phyloP scores from a whole-genome alignment of 2,888 invertebrate species.

The Thelaira solivaga region DNA sequence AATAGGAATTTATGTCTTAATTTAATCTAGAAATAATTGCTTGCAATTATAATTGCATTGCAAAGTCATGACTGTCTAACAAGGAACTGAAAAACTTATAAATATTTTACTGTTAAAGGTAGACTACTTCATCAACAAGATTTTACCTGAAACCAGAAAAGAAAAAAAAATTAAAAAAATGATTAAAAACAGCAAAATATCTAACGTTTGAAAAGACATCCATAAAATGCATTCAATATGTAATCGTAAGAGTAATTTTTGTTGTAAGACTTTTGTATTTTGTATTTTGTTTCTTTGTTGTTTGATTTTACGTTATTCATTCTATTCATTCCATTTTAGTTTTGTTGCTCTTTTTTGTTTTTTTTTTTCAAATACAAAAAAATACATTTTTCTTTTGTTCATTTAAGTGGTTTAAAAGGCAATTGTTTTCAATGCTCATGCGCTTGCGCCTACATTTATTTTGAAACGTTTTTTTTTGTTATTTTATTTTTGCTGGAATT shows the following conservation, averaged over 20 bases:
- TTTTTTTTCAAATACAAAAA: no score
- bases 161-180: background rate
- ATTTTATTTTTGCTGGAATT: no score
- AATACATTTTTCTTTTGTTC: background rate
- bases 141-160: background rate
- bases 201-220: no score
- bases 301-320: background rate
- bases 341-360: background rate
- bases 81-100: background rate
- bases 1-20: no score
- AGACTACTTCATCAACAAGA: constrained; percentile 30
- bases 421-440: background rate
- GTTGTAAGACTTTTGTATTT: constrained; percentile 18
- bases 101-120: constrained; percentile 27
- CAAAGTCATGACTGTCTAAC: constrained; percentile 26
- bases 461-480: background rate
- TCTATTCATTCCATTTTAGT: background rate
- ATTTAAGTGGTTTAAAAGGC: background rate
- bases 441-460: constrained; percentile 9
- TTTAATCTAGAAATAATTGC: no score
- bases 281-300: constrained; percentile 16
- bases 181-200: background rate
- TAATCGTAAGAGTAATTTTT: no score
- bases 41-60: no score
- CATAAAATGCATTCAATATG: no score